phyloP scores from a whole-genome alignment of 2,888 invertebrate species.

The Meganola albula region DNA sequence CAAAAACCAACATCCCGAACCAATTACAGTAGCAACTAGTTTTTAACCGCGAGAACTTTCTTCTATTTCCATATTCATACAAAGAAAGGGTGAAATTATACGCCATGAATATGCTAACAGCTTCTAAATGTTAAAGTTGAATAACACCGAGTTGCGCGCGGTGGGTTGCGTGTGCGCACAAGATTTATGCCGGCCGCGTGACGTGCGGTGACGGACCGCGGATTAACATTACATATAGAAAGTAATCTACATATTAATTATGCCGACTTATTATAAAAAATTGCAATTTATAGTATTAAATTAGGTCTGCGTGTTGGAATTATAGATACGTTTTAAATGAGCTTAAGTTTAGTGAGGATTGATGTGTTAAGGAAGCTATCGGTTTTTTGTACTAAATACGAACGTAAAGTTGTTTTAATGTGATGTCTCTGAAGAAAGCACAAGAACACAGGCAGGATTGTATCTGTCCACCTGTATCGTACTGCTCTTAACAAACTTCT shows the following conservation, averaged over 20 bases:
- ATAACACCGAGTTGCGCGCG: constrained; percentile 46
- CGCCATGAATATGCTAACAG: constrained; percentile 64
- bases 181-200: constrained; percentile 22
- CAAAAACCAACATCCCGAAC: constrained; percentile 51
- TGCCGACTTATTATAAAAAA: constrained; percentile 12
- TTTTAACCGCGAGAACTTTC: constrained; percentile 74
- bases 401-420: constrained; percentile 6
- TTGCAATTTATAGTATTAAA: too few species aligned
- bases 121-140: constrained; percentile 72
- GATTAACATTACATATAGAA: constrained; percentile 24
- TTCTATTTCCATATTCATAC: constrained; percentile 69
- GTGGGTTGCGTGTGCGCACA: constrained; percentile 24
- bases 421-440: too few species aligned
- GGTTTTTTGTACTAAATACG: too few species aligned
- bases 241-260: constrained; percentile 36
- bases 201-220: constrained; percentile 21
- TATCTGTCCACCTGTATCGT: too few species aligned
- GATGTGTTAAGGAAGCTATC: too few species aligned
- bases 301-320: constrained; percentile 24
- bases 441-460: too few species aligned
- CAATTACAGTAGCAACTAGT: constrained; percentile 67
- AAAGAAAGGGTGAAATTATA: constrained; percentile 75
- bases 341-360: too few species aligned
- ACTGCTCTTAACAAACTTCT: constrained; percentile 39
- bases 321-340: too few species aligned